Evolutionary conservation across 2,797 vertebrate genomes (phyloP), one percentile per base, ranked within the genome.

Genomic region (Rhinogobio ventralis): DNA sequence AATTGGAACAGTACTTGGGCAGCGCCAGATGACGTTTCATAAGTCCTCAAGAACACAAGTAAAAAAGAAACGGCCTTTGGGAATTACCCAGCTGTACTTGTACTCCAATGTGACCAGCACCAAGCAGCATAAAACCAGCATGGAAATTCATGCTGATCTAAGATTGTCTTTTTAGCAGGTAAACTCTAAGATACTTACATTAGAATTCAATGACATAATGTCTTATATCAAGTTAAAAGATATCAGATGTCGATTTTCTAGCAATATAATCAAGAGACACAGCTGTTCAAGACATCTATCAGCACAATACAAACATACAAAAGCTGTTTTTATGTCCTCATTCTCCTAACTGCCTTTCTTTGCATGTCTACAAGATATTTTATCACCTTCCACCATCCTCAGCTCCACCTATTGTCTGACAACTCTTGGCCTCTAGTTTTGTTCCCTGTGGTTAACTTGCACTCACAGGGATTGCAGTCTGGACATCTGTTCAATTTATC

Each of bases 401-500:
- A 57, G 20, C 30, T 76, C 20, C 51, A 39, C 51, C 30, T 75
- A 55, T 36, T 75, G 20, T 75, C 30, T 55, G 30, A 75, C 30
- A 55, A 36, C 0, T 39, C 73, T 55, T 36, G 53, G 30, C 30
- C 30, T 75, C 30, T 55, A n/a, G 30, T 23, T 75, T 13, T 15
- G 30, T 23, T 36, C 19, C 30, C 49, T 36, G 30, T 75, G 49
- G 30, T 75, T 75, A 75, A 55, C 51, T 36, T 75, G 30, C 13
- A 36, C 20, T 75, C 7, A 30, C 60, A 9, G 51, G 73, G 73
- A 57, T 36, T 55, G 51, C 73, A 75, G 30, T 75, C 72, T 75
- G 49, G 30, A 75, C 51, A 75, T 36, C 73, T 57, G 20, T 57
- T 75, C 14, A 55, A 75, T 75, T 33, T n/a, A 75, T 75, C 51